Percentiles rank a stretch among this genome's conserved stretches.
phyloP scores from a whole-genome alignment of 2,888 invertebrate species.

The Drepana falcataria region DNA sequence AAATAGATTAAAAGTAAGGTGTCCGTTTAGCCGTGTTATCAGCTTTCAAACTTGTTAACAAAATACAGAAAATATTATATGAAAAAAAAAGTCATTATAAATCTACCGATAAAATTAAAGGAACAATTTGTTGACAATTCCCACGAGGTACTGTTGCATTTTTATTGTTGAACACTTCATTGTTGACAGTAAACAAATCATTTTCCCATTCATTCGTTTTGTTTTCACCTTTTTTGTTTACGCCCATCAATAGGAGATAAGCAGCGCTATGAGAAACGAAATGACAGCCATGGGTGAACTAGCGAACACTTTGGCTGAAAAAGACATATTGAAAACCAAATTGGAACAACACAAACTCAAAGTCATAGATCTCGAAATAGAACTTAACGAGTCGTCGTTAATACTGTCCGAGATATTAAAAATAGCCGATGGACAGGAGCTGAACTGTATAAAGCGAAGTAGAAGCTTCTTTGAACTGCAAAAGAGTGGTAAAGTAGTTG shows the following conservation, averaged over 20 bases:
- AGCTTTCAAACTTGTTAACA: conserved; percentile 69
- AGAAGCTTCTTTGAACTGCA: conserved; percentile 71
- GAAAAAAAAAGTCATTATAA: conserved; percentile 24
- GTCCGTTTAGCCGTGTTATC: conserved; percentile 74
- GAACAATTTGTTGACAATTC: conserved; percentile 50
- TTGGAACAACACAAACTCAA: conserved; percentile 66
- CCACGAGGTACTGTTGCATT: conserved; percentile 60
- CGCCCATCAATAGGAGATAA: conserved; percentile 60
- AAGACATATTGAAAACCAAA: conserved; percentile 53
- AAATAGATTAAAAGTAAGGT: conserved; percentile 69
- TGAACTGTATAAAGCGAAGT: conserved; percentile 57
- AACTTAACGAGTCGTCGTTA: conserved; percentile 73
- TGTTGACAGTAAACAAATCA: conserved; percentile 54
- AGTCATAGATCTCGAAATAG: conserved; percentile 73
- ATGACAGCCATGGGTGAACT: conserved; percentile 58
- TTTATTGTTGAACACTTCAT: conserved; percentile 61
- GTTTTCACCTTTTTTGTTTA: conserved; percentile 50
- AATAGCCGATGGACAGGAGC: conserved; percentile 61
- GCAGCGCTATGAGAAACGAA: conserved; percentile 60
- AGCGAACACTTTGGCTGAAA: conserved; percentile 49
- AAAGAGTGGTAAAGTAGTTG: conserved; percentile 80
- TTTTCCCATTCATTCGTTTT: conserved; percentile 44
- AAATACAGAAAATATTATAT: conserved; percentile 51
- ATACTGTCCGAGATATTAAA: conserved; percentile 70
- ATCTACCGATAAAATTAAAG: conserved; percentile 14